phyloP scores from a whole-genome alignment of 2,888 invertebrate species.

The Petrolisthes cinctipes region DNA sequence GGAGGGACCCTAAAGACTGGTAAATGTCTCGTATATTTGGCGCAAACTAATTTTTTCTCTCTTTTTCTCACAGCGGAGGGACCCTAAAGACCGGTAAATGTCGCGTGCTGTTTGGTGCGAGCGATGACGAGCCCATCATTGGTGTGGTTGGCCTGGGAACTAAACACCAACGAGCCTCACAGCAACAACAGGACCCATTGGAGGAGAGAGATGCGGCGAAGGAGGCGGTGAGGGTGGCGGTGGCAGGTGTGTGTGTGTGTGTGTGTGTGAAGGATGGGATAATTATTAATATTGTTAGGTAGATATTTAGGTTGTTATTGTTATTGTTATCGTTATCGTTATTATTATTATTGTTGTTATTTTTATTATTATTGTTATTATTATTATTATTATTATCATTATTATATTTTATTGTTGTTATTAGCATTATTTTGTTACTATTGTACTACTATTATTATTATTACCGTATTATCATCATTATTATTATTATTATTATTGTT shows the following conservation, averaged over 20 bases:
- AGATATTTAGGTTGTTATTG: too few species aligned
- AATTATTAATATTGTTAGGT: too few species aligned
- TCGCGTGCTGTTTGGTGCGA: slow-evolving; percentile 60
- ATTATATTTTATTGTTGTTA: not conserved
- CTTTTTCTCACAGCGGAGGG: slow-evolving; percentile 46
- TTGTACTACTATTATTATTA: not conserved
- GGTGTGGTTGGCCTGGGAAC: slow-evolving; percentile 61
- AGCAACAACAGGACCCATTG: not conserved
- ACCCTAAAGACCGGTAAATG: slow-evolving; percentile 55
- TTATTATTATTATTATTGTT: not conserved
- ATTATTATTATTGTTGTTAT: too few species aligned
- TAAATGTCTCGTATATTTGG: not conserved
- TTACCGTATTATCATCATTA: too few species aligned
- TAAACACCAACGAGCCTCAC: not conserved
- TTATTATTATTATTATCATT: not conserved
- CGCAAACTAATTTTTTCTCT: not conserved
- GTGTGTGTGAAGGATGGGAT: not conserved
- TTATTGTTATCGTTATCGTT: too few species aligned
- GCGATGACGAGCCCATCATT: slow-evolving; percentile 54
- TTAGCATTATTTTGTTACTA: not conserved
- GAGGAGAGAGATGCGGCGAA: slow-evolving; percentile 50
- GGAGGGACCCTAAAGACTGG: too few species aligned
- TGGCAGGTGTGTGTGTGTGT: slow-evolving; percentile 55
- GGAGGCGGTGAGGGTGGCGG: slow-evolving; percentile 62
- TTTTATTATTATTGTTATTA: too few species aligned